phyloP scores from a whole-genome alignment of 2,113 vertebrate genomes.

The Amblyopsis rosae region DNA sequence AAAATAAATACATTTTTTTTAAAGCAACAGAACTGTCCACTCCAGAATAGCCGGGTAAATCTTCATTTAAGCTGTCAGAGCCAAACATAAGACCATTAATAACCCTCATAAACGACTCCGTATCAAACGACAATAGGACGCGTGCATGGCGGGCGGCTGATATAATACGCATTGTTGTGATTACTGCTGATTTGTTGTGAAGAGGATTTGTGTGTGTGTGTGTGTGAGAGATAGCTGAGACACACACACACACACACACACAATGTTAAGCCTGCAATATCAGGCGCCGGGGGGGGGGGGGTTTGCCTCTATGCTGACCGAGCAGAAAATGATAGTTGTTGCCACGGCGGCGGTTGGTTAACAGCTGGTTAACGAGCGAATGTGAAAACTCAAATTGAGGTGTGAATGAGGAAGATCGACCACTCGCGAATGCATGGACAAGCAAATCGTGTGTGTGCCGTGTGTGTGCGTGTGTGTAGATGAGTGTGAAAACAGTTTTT shows the following conservation, averaged over 20 bases:
- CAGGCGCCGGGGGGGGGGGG: neutral
- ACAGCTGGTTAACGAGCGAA: neutral
- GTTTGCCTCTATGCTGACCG: slow-evolving; percentile 19
- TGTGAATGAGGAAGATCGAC: neutral
- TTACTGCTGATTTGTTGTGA: slow-evolving; percentile 11
- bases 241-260: too few relatives aligned
- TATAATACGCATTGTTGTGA: slow-evolving; percentile 2
- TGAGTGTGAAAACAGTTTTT: neutral
- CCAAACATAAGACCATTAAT: slow-evolving; percentile 1
- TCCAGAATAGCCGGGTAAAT: slow-evolving; percentile 4
- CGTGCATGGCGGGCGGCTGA: neutral
- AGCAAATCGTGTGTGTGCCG: neutral
- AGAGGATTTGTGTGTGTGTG: neutral
- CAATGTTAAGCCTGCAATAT: neutral
- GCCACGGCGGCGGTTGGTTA: neutral
- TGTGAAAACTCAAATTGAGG: too few relatives aligned
- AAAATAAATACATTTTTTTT: neutral
- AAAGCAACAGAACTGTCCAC: neutral
- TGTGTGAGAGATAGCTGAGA: neutral
- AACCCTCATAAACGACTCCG: slow-evolving; percentile 1
- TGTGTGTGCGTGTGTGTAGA: neutral
- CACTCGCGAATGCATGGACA: neutral
- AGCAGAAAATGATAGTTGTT: slow-evolving; percentile 6
- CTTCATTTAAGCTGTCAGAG: slow-evolving; percentile 20
- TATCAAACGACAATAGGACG: slow-evolving; percentile 10